Percentiles rank a stretch among this genome's conserved stretches.
phyloP scores from a whole-genome alignment of 2,113 vertebrate genomes.

The Ophiodon elongatus region DNA sequence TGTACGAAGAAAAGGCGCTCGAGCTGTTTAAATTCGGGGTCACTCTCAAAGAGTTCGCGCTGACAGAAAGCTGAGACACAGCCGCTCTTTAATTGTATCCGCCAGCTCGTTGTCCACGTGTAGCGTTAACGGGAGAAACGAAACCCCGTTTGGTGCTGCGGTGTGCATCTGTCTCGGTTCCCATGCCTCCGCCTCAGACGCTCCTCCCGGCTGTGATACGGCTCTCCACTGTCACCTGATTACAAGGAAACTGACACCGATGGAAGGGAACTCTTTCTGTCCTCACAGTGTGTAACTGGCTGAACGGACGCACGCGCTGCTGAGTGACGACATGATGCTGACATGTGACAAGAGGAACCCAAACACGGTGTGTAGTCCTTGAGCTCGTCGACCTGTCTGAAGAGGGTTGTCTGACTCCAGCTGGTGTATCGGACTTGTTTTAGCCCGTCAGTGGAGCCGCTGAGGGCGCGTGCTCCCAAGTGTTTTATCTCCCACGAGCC shows the following conservation, averaged over 20 bases:
- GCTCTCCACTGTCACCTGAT: slow-evolving; percentile 46
- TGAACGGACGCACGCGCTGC: not conserved
- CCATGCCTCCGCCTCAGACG: not conserved
- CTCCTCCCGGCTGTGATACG: not conserved
- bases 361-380: not conserved
- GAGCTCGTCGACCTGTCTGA: no score
- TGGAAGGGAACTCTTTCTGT: not conserved
- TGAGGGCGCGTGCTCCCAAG: not conserved
- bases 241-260: not conserved
- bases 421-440: no score
- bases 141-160: not conserved
- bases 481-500: not conserved
- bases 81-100: fast-evolving
- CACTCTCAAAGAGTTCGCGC: not conserved
- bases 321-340: fast-evolving
- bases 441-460: not conserved
- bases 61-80: not conserved
- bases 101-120: fast-evolving
- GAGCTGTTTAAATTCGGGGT: no score
- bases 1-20: not conserved
- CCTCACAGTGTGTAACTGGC: fast-evolving
- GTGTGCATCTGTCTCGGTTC: not conserved
- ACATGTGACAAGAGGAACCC: slow-evolving; percentile 5
- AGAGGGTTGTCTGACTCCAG: not conserved
- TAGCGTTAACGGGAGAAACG: not conserved